These are phyloP conservation scores for Sardinella longiceps DNA, from an alignment of 2,797 vertebrate species.

Conservation along the genomic window DNA sequence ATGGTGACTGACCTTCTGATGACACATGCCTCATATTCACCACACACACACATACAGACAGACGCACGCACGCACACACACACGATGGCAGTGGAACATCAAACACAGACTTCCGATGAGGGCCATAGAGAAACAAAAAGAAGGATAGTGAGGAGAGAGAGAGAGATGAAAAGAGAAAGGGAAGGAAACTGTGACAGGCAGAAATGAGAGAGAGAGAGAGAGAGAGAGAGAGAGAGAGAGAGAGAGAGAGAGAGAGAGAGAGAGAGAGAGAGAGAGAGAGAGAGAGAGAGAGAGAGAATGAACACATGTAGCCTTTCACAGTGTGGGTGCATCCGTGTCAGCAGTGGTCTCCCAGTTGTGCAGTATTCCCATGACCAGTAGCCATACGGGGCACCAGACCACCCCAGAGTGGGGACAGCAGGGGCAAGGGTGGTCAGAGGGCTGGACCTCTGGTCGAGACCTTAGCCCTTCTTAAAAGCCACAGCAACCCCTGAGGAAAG, in stretches of 20 bases:
- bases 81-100: neutral
- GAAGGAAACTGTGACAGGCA: neutral
- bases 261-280: neutral
- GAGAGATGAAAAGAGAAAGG: neutral
- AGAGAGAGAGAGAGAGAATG: neutral
- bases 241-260: neutral
- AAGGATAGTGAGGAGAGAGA: neutral
- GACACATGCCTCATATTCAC: neutral
- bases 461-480: neutral
- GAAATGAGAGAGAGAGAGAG: neutral
- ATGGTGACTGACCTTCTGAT: neutral
- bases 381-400: neutral
- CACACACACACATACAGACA: neutral
- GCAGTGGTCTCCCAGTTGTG: neutral
- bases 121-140: neutral
- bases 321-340: neutral
- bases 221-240: neutral
- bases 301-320: neutral
- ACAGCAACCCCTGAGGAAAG: neutral
- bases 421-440: neutral
- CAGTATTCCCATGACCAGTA: conserved; percentile 11
- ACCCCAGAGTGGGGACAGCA: neutral
- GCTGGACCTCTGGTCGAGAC: neutral
- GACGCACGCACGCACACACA: neutral
- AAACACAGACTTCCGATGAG: neutral